A percentile compares a stretch with the other conserved stretches of the same genome.
Conservation (phyloP, 2,113 vertebrate genomes). For the Dipodomys merriami region DNA sequence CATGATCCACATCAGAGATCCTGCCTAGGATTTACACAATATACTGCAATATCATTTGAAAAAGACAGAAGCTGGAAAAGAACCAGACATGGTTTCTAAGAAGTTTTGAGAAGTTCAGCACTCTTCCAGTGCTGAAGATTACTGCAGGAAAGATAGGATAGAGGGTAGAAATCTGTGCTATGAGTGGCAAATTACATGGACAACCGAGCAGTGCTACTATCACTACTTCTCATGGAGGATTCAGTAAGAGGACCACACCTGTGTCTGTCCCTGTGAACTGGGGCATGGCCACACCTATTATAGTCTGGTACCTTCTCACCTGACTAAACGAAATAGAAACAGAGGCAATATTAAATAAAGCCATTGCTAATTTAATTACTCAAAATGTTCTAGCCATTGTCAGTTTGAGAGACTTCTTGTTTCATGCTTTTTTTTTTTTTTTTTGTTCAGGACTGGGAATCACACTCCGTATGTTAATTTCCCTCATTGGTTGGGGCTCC, state of each 20-base stretch:
- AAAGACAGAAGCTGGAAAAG: neutral
- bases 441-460: too few relatives aligned
- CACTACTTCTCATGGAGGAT: neutral
- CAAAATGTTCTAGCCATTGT: neutral
- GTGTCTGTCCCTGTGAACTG: neutral
- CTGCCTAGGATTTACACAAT: neutral
- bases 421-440: neutral
- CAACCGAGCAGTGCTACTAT: neutral
- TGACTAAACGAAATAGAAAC: neutral
- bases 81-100: neutral
- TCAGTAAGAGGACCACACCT: neutral
- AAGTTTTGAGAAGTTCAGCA: neutral
- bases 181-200: neutral
- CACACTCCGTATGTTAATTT: too few relatives aligned
- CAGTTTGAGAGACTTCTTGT: slow-evolving; percentile 4
- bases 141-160: neutral
- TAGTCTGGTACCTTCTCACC: neutral
- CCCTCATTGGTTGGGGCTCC: too few relatives aligned
- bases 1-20: neutral
- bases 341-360: neutral
- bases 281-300: neutral
- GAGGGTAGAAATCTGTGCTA: neutral
- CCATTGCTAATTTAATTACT: neutral
- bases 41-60: neutral
- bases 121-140: neutral